Conservation (phyloP, 2,797 vertebrate species). For the Spheniscus humboldti region DNA sequence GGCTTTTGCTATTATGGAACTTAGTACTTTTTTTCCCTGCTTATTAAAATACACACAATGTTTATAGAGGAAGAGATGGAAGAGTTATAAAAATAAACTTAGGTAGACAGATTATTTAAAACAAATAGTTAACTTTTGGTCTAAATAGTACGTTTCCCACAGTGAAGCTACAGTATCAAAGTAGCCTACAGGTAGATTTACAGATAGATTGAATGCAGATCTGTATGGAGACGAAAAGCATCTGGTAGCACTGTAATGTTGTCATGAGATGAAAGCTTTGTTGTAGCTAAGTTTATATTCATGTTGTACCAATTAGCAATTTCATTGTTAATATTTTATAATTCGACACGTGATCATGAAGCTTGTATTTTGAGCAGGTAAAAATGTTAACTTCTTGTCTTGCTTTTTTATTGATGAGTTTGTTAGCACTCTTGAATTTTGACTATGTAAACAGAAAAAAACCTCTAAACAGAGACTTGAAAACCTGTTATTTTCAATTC, state of each 20-base stretch:
- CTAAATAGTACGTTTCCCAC: background rate
- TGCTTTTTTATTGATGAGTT: background rate
- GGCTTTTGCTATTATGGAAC: background rate
- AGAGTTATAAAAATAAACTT: conserved; percentile 8
- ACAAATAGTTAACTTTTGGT: background rate
- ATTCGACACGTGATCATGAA: background rate
- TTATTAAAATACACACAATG: background rate
- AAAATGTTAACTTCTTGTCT: background rate
- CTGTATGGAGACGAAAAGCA: background rate
- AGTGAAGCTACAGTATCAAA: background rate
- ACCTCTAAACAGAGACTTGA: background rate
- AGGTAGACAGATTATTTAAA: background rate
- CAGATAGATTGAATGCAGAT: background rate
- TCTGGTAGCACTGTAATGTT: background rate
- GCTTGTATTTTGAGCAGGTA: background rate
- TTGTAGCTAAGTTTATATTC: background rate
- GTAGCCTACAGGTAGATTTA: background rate
- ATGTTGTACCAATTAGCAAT: background rate
- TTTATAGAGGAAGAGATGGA: background rate
- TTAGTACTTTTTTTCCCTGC: background rate
- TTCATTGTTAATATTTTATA: conserved; percentile 1
- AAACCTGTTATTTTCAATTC: background rate
- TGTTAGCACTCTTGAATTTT: background rate
- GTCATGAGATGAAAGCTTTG: background rate
- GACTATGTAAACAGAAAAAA: background rate